Evolutionary conservation across 35 echinoderm and acorn worm genomes (phyloP), one percentile per base, ranked within the genome.

Genomic region (Stichopus chloronotus): DNA sequence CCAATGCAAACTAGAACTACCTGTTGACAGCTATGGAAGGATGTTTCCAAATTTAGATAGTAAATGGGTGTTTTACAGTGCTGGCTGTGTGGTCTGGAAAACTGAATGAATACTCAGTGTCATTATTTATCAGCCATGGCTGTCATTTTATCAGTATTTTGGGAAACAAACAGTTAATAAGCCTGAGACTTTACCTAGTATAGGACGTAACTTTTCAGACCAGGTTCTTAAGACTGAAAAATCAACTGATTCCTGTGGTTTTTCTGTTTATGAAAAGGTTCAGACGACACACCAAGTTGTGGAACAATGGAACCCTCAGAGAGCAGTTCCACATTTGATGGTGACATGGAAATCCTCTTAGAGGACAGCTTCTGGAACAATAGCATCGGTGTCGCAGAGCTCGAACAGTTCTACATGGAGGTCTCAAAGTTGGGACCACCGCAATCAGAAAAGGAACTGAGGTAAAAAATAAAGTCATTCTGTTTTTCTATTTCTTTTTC

Each of bases 361-460:
- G 97, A 99, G 3, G 95, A 99, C 63, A 95, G 87, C 74, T 94
- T 95, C 43, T 99, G 95, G 97, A 94, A 79, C 58, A 99, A 94
- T 68, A 95, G 88, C 19, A 87, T 91, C 13, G 94, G 84, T 24
- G 17, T 94, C 5, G 95, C 94, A 65, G 97, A 99, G 55, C 81
- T 98, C 23, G 95, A 99, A 85, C 95, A 95, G 52, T 90, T 96
- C 13, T 96, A 94, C 78, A 63, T 82, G 57, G 92, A 99, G 91
- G 56, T 95, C 25, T 88, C 78, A 19, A 79, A 86, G 55, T 63
- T 83, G 63, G 97, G 97, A 92, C 95, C 97, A 89, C 92, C 94
- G 56, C 97, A 99, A 56, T 99, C 97, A 63, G 95, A 96, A 63
- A 96, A 91, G 65, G 97, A 99, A 94, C 91, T 99, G 76, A 95